Percentiles rank a stretch among this genome's conserved stretches.
phyloP scores from a whole-genome alignment of 1,140 invertebrate species.

The Cotesia vestalis region DNA sequence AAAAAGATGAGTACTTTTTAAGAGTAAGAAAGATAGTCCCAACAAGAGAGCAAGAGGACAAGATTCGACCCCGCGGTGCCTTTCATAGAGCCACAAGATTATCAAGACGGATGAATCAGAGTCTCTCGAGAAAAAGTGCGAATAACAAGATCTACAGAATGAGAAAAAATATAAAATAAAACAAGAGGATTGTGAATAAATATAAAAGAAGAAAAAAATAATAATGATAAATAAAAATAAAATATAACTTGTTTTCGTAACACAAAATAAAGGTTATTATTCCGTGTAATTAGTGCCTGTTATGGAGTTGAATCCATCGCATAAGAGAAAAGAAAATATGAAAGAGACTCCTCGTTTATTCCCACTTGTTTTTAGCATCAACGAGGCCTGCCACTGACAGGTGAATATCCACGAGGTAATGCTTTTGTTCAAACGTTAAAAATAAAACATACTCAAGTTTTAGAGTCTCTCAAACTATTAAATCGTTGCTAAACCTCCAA shows the following conservation, averaged over 20 bases:
- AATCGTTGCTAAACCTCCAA: too few species aligned
- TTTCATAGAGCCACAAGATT: constrained; percentile 44
- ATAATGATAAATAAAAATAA: constrained; percentile 19
- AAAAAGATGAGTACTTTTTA: constrained; percentile 15
- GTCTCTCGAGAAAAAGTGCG: constrained; percentile 32
- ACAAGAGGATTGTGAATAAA: constrained; percentile 26
- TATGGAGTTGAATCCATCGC: constrained; percentile 32
- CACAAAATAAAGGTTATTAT: constrained; percentile 43
- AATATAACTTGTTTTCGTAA: constrained; percentile 30
- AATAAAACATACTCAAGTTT: too few species aligned
- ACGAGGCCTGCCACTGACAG: constrained; percentile 39
- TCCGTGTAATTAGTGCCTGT: constrained; percentile 41
- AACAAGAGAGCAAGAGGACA: constrained; percentile 34
- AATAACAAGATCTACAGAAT: constrained; percentile 22
- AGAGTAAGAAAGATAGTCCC: not conserved
- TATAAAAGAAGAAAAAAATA: constrained; percentile 20
- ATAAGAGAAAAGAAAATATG: constrained; percentile 16
- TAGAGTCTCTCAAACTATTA: too few species aligned
- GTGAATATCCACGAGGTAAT: constrained; percentile 31
- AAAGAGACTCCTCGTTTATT: constrained; percentile 27
- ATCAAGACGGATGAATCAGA: constrained; percentile 43
- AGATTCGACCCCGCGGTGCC: constrained; percentile 39
- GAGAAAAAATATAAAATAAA: constrained; percentile 18
- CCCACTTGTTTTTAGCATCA: constrained; percentile 28
- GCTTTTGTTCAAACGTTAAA: not conserved